Percentiles rank a stretch among this genome's conserved stretches.
These are phyloP conservation scores for Illadopsis cleaveri DNA, from an alignment of 2,113 vertebrate species.

Conservation along the genomic window DNA sequence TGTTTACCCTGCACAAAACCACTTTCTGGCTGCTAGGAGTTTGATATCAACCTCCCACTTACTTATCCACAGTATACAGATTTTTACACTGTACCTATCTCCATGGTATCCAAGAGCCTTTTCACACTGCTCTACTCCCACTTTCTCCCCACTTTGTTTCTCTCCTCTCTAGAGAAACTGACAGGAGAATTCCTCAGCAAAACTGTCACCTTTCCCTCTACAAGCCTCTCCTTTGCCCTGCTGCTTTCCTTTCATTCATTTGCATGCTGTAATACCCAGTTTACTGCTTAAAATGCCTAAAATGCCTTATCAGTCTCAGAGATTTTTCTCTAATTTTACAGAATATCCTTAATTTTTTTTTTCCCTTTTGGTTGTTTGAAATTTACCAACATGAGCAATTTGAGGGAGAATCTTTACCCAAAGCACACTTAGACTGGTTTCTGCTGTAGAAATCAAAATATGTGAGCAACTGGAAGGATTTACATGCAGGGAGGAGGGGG, in stretches of 20 bases:
- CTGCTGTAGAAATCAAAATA: neutral
- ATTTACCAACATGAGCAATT: neutral
- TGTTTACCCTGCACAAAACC: slow-evolving; percentile 31
- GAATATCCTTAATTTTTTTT: neutral
- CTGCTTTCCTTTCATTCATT: slow-evolving; percentile 1
- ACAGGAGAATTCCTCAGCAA: slow-evolving; percentile 51
- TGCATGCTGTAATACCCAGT: neutral
- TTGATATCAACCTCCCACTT: slow-evolving; percentile 59
- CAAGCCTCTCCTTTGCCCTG: neutral
- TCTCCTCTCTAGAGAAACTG: slow-evolving; percentile 25
- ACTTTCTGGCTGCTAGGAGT: slow-evolving; percentile 53
- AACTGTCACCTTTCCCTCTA: slow-evolving; percentile 8
- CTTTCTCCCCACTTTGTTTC: slow-evolving; percentile 47
- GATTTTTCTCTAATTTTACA: neutral
- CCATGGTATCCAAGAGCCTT: slow-evolving; percentile 62
- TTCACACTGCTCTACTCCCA: slow-evolving; percentile 58
- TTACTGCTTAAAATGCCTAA: neutral
- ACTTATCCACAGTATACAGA: slow-evolving; percentile 62
- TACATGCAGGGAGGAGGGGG: neutral
- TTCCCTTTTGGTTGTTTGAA: neutral
- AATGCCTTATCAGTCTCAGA: neutral
- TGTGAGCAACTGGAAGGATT: neutral
- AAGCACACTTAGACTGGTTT: neutral
- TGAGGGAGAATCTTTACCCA: neutral
- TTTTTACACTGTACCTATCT: slow-evolving; percentile 65